Evolutionary conservation across 2,113 vertebrate species (phyloP).

Genomic region (Ammodytes dubius): DNA sequence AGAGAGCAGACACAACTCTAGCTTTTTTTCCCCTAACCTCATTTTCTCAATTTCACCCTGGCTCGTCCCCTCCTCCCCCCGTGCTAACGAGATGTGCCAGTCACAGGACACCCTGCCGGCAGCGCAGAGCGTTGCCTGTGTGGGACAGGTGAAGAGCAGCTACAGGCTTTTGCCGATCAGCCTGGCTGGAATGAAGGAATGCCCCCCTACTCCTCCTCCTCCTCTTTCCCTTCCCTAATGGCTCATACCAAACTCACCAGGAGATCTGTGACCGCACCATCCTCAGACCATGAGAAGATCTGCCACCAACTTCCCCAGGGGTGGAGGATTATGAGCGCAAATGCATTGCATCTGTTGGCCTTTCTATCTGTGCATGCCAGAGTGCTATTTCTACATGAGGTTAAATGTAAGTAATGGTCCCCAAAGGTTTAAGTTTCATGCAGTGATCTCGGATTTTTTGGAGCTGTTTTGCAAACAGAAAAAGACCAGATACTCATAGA

Average conservation of each 20-base stretch:
- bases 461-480: not conserved
- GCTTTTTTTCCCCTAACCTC: conserved; percentile 41
- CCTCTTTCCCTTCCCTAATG: conserved; percentile 66
- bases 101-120: conserved; percentile 82
- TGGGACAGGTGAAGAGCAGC: conserved; percentile 73
- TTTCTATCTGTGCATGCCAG: conserved; percentile 49
- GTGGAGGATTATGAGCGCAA: conserved; percentile 58
- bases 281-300: conserved; percentile 68
- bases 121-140: conserved; percentile 68
- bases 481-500: conserved; percentile 11
- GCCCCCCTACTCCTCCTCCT: conserved; percentile 68
- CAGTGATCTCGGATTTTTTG: conserved; percentile 5
- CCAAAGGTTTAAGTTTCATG: conserved; percentile 38
- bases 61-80: conserved; percentile 45
- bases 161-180: conserved; percentile 77
- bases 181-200: conserved; percentile 86
- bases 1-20: conserved; percentile 42
- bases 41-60: conserved; percentile 76
- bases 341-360: conserved; percentile 69
- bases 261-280: conserved; percentile 77
- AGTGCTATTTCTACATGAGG: conserved; percentile 42
- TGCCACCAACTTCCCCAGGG: conserved; percentile 69
- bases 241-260: conserved; percentile 84
- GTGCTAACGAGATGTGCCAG: conserved; percentile 82
- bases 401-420: conserved; percentile 42